These are phyloP conservation scores for Bradypus variegatus DNA, from an alignment of 2,797 vertebrate genomes.

Conservation along the genomic window DNA sequence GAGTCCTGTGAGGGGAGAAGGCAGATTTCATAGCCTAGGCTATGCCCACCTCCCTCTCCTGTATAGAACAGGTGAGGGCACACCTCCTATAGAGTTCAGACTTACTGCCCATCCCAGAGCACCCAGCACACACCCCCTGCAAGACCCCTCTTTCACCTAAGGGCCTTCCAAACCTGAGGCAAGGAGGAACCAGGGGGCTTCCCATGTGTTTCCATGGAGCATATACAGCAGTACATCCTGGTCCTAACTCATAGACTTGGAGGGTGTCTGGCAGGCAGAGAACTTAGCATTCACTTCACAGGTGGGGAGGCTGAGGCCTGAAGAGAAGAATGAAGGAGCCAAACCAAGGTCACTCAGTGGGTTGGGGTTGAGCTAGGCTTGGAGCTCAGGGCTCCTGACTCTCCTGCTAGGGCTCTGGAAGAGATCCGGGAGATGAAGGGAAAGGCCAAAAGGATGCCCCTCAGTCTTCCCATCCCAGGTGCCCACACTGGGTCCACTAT, in stretches of 20 bases:
- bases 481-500: not conserved
- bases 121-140: not conserved
- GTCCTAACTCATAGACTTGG: not conserved
- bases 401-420: not conserved
- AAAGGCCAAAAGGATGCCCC: not conserved
- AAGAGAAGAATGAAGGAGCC: not conserved
- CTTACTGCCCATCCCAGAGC: not conserved
- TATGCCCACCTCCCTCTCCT: not conserved
- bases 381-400: not conserved
- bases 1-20: not conserved
- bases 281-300: not conserved
- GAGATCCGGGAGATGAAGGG: not conserved
- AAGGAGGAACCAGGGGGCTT: not conserved
- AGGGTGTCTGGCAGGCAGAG: not conserved
- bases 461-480: not conserved
- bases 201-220: not conserved
- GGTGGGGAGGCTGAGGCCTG: not conserved
- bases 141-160: not conserved
- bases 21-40: not conserved
- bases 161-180: not conserved
- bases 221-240: not conserved
- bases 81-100: not conserved
- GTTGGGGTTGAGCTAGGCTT: not conserved
- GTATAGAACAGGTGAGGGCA: not conserved
- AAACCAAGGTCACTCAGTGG: not conserved